These are phyloP conservation scores for Orchestes rusci DNA, from an alignment of 2,888 invertebrate species.

Conservation along the genomic window DNA sequence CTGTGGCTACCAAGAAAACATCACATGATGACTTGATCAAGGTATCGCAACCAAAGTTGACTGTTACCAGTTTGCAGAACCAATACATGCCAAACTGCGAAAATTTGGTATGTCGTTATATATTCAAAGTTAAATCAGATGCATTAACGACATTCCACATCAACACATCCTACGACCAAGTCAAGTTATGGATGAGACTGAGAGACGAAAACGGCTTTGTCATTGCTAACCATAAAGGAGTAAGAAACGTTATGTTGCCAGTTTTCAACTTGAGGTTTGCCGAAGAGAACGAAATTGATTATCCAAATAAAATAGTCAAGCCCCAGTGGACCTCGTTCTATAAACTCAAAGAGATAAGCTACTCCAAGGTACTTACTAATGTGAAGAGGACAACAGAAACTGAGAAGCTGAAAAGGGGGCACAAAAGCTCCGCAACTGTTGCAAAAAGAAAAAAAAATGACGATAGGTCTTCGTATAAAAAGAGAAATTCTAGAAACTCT, in stretches of 20 bases:
- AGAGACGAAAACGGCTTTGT: constrained; percentile 19
- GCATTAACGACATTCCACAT: constrained; percentile 23
- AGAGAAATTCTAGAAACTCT: no score
- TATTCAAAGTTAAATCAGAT: constrained; percentile 9
- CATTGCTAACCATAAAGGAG: constrained; percentile 16
- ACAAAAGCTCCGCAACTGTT: no score
- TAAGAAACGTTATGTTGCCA: constrained; percentile 21
- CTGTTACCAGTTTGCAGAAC: constrained; percentile 15
- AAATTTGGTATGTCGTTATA: constrained; percentile 25
- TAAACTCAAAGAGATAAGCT: no score
- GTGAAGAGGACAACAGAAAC: no score
- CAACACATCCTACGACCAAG: constrained; percentile 19
- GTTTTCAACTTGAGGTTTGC: constrained; percentile 5
- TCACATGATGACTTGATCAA: constrained; percentile 14
- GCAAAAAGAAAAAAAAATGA: no score
- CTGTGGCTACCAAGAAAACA: constrained; percentile 19
- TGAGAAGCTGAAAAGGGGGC: no score
- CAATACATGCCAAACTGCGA: constrained; percentile 27
- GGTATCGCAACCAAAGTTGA: constrained; percentile 7
- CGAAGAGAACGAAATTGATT: background rate
- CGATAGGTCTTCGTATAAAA: no score
- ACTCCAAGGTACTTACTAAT: no score
- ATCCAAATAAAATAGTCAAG: background rate
- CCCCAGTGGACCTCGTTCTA: no score
- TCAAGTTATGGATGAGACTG: constrained; percentile 23